Evolutionary conservation across 2,888 invertebrate genomes (phyloP), one percentile per base, ranked within the genome.

Genomic region (Tachina lurida): DNA sequence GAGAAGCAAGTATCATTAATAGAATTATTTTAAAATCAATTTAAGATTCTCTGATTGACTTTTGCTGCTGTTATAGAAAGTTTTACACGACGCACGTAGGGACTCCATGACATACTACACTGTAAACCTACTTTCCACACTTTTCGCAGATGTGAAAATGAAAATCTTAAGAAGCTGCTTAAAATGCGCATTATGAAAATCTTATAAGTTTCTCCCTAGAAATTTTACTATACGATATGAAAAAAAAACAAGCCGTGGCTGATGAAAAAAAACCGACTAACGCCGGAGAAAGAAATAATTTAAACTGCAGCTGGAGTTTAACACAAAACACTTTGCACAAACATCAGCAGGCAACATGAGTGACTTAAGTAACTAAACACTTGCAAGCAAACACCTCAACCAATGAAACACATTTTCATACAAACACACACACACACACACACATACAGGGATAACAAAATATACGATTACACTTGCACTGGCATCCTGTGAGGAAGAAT

Each of bases 101-200:
- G 56, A 73, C 80, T 47, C 43, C 68, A 67, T 52, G 60, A 74
- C 74, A 81, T 47, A 70, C 45, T 47, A 71, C 45, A 54, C 62
- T 77, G 43, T 54, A 31, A 22, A 74, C 47, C 19, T 17, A 54
- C 63, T 52, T 45, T 65, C 41, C 10, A 10, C 65, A 67, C 39
- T 31, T 41, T 71, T 31, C 43, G 49, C 43, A 60, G 47, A 71
- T 56, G 56, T 65, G 31, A 70, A 45, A 68, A 68, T 68, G 22
- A 47, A 43, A 65, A 63, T 54, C 49, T 65, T 58, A 68, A 75
- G 70, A 62, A 76, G 65, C 58, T 83, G 71, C 73, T 84, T 74
- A 73, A 83, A 84, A 78, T 78, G 74, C 78, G 79, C 84, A 79
- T 79, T 84, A 84, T 75, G 78, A 78, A 84, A 84, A 74, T 79